Conservation (phyloP, 2,888 invertebrate species). For the Andrena chrysosceles region DNA sequence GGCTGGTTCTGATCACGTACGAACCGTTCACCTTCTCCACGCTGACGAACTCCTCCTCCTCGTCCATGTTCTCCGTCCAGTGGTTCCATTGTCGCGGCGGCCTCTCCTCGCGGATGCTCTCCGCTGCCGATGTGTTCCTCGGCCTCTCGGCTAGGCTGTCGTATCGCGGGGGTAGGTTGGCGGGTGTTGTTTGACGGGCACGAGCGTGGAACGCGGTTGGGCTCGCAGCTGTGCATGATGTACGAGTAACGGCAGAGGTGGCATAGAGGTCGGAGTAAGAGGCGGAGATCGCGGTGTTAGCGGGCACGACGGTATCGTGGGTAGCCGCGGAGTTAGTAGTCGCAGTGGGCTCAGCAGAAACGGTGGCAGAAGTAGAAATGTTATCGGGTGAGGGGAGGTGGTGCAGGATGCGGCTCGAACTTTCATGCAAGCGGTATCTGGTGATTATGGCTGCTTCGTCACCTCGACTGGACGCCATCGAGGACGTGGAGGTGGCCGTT, state of each 20-base stretch:
- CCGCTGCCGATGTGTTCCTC: not conserved
- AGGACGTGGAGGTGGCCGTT: slow-evolving; percentile 70
- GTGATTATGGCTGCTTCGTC: slow-evolving; percentile 77
- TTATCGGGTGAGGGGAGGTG: slow-evolving; percentile 52
- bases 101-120: slow-evolving; percentile 32
- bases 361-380: slow-evolving; percentile 52
- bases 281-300: slow-evolving; percentile 24
- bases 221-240: not conserved
- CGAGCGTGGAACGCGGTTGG: slow-evolving; percentile 61
- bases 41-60: slow-evolving; percentile 81
- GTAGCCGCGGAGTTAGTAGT: slow-evolving; percentile 33
- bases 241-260: not conserved
- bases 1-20: slow-evolving; percentile 80
- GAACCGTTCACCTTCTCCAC: slow-evolving; percentile 76
- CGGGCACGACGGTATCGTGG: slow-evolving; percentile 23
- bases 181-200: slow-evolving; percentile 54
- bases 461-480: slow-evolving; percentile 81
- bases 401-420: slow-evolving; percentile 70
- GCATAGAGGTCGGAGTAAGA: slow-evolving; percentile 8
- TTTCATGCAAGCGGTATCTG: slow-evolving; percentile 77
- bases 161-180: slow-evolving; percentile 49
- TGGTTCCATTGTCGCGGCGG: slow-evolving; percentile 10
- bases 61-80: slow-evolving; percentile 32
- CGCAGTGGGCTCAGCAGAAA: slow-evolving; percentile 43
- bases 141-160: slow-evolving; percentile 25